A percentile compares a stretch with the other conserved stretches of the same genome.
Evolutionary conservation across 2,888 invertebrate species (phyloP).

Genomic region (Drosophila hamatofila): DNA sequence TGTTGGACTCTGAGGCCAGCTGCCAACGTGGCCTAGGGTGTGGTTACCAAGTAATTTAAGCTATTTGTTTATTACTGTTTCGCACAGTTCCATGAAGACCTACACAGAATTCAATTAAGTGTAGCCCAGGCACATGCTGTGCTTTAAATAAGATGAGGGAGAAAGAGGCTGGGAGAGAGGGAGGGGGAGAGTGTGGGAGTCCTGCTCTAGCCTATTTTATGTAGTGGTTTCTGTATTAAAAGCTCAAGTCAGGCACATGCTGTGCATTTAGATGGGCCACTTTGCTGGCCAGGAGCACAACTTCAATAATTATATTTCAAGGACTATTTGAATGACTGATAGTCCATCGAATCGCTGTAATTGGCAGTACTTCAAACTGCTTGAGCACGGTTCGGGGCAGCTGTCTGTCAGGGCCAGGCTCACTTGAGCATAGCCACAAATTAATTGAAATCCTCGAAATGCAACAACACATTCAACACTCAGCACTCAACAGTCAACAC

Average conservation of each 20-base stretch:
- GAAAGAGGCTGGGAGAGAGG: background rate
- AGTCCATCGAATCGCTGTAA: background rate
- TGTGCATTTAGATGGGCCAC: constrained; percentile 32
- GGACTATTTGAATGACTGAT: constrained; percentile 5
- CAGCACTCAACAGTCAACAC: background rate
- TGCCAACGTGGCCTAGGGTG: constrained; percentile 1
- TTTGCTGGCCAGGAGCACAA: constrained; percentile 4
- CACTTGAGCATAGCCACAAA: constrained; percentile 6
- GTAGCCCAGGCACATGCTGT: constrained; percentile 36
- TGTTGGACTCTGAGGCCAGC: constrained; percentile 5
- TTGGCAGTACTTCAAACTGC: constrained; percentile 31
- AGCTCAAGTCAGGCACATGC: constrained; percentile 13
- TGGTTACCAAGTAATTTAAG: constrained; percentile 51
- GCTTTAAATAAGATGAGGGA: constrained; percentile 41
- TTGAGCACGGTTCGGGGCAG: constrained; percentile 8
- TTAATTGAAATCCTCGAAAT: constrained; percentile 15
- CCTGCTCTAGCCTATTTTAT: background rate
- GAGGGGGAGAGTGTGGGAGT: background rate
- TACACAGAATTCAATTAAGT: constrained; percentile 60
- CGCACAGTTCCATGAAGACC: constrained; percentile 31
- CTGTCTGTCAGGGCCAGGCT: constrained; percentile 18
- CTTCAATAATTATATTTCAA: constrained; percentile 15
- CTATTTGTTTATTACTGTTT: constrained; percentile 57
- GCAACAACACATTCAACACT: background rate
- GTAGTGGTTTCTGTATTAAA: constrained; percentile 4